Base-by-base conservation (phyloP, 2,797 vertebrate genomes). In the Alfaro cultratus region DNA sequence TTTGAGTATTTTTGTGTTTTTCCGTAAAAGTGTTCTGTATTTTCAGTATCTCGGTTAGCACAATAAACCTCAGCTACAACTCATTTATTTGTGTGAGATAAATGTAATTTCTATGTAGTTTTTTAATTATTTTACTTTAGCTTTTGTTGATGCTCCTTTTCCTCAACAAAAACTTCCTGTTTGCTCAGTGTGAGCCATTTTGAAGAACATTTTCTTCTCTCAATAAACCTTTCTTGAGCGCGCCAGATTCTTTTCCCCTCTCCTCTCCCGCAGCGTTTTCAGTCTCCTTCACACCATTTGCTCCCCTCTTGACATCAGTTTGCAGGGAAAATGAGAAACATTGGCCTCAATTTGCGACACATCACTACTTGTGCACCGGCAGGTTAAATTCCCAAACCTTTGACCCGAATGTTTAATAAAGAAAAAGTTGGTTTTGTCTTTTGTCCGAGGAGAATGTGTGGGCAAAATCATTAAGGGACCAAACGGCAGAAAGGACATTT, bases 291-390 rank as follows among this genome's bases (percentile, higher is more conserved):
- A 60, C 74, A 75, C 53, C 39, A 18, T 41, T 60, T 31, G 74
- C 53, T 45, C 74, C 51, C 26, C 74, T 75, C 53, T 75, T 75
- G 39, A 75, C 74, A 45, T 60, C 13, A 29, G 39, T 43, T 80
- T 60, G 74, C 53, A 45, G 74, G 53, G 39, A 60, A 75, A 75
- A 75, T 75, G 53, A 75, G 39, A 75, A 75, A 75, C 53, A 43
- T 21, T 60, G 74, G 53, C 74, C 74, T 60, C 74, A 43, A 75
- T 75, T 75, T 60, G 74, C 29, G 15, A 75, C 74, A 60, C 74
- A 57, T 57, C 51, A 43, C 73, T 57, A 57, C 73, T 26, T 43
- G 74, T 43, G 74, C 39, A 29, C 36, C n/a, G 57, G 53, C 51
- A 15, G 74, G 73, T 41, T 57, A 55, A 57, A 43, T 57, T 75